Conservation (phyloP, 2,888 invertebrate species). For the Epirrhoe tristata region DNA sequence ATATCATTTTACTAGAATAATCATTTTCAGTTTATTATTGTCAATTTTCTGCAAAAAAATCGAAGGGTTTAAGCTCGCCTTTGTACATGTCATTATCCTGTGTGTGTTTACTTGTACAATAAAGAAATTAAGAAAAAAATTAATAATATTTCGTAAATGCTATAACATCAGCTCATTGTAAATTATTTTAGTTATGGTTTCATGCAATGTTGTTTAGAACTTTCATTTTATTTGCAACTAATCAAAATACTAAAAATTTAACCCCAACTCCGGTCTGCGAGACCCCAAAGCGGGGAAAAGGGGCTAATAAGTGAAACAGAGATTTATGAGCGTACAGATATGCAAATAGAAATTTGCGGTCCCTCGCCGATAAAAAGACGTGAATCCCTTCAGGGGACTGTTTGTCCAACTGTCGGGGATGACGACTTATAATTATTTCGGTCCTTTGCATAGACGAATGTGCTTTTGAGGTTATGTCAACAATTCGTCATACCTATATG, state of each 20-base stretch:
- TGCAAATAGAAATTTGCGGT: slow-evolving; percentile 85
- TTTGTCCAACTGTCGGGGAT: slow-evolving; percentile 79
- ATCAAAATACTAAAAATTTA: slow-evolving; percentile 42
- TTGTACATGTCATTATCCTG: too few relatives aligned
- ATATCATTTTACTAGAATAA: background rate
- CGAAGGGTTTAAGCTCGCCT: too few relatives aligned
- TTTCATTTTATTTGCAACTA: slow-evolving; percentile 24
- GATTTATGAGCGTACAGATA: slow-evolving; percentile 84
- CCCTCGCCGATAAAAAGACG: slow-evolving; percentile 83
- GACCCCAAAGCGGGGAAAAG: slow-evolving; percentile 61
- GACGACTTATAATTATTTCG: slow-evolving; percentile 77
- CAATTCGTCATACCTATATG: too few relatives aligned
- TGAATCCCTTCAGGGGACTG: slow-evolving; percentile 69
- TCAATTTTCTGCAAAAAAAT: too few relatives aligned
- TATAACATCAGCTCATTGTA: slow-evolving; percentile 2
- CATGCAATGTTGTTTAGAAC: slow-evolving; percentile 16
- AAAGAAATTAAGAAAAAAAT: too few relatives aligned
- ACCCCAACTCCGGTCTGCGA: slow-evolving; percentile 59
- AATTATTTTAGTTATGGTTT: background rate
- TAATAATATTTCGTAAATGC: background rate
- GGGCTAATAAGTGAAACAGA: slow-evolving; percentile 84
- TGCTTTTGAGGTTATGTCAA: slow-evolving; percentile 23
- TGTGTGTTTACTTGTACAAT: too few relatives aligned
- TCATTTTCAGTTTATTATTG: background rate
- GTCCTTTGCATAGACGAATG: slow-evolving; percentile 41